phyloP scores from a whole-genome alignment of 2,113 vertebrate species.

The Eurypyga helias region DNA sequence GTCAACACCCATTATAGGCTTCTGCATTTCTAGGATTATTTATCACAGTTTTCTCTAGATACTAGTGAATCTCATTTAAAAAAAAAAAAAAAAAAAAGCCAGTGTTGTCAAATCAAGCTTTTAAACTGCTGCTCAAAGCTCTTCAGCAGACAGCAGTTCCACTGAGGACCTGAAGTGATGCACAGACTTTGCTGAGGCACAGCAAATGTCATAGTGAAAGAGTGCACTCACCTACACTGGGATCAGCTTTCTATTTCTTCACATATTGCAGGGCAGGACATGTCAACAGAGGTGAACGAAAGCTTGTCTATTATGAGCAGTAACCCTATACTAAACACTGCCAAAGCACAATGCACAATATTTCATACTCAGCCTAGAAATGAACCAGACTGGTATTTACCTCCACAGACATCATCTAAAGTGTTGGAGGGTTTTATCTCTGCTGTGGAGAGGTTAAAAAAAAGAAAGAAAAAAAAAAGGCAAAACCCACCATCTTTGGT shows the following conservation, averaged over 20 bases:
- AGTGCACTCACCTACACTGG: background rate
- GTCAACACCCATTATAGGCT: background rate
- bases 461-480: background rate
- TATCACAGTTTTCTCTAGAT: background rate
- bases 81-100: background rate
- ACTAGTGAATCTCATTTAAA: background rate
- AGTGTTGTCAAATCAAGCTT: background rate
- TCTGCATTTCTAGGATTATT: background rate
- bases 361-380: background rate
- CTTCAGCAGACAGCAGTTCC: background rate
- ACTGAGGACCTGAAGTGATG: background rate
- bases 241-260: background rate
- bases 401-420: background rate
- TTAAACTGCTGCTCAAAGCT: background rate
- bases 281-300: background rate
- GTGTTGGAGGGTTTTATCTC: background rate
- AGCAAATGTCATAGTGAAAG: background rate
- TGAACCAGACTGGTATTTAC: background rate
- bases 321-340: background rate
- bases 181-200: background rate
- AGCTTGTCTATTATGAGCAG: background rate
- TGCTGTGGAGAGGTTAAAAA: background rate
- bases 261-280: background rate
- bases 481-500: background rate
- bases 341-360: background rate